These are phyloP conservation scores for Conchocele bisecta DNA, from an alignment of 2,888 invertebrate genomes.

Conservation along the genomic window DNA sequence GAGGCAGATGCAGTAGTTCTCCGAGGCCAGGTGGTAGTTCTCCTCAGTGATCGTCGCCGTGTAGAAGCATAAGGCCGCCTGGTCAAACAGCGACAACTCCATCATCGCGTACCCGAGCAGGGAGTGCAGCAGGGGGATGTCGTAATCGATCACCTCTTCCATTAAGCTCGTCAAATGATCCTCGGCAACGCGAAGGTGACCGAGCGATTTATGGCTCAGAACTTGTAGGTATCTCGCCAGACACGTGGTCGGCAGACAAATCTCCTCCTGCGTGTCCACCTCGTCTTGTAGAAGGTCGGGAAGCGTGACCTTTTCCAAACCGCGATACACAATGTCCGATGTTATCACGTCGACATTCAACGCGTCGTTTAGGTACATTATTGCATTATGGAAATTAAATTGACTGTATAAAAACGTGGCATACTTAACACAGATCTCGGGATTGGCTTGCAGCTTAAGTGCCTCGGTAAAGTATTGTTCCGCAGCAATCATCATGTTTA, in stretches of 20 bases:
- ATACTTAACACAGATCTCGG: conserved; percentile 78
- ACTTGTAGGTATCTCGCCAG: conserved; percentile 78
- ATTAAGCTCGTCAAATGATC: conserved; percentile 71
- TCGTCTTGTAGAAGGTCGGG: conserved; percentile 81
- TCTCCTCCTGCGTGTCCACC: conserved; percentile 79
- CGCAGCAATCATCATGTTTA: conserved; percentile 75
- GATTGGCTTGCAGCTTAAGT: conserved; percentile 71
- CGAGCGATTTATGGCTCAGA: conserved; percentile 76
- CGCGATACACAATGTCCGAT: conserved; percentile 73
- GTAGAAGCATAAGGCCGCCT: conserved; percentile 77
- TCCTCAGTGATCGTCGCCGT: conserved; percentile 72
- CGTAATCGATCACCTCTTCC: conserved; percentile 69
- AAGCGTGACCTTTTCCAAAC: conserved; percentile 80
- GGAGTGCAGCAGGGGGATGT: conserved; percentile 74
- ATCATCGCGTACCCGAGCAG: conserved; percentile 80
- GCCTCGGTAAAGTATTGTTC: conserved; percentile 80
- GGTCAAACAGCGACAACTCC: conserved; percentile 77
- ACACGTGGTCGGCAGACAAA: conserved; percentile 75
- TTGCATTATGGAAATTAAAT: conserved; percentile 76
- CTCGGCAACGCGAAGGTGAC: conserved; percentile 72
- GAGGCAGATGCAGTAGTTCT: conserved; percentile 78
- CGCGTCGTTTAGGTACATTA: conserved; percentile 74
- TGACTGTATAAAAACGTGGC: conserved; percentile 81
- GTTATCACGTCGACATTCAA: conserved; percentile 58
- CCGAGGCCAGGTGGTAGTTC: conserved; percentile 74